Percentiles rank a stretch among this genome's conserved stretches.
These are phyloP conservation scores for Apamea monoglypha DNA, from an alignment of 2,888 invertebrate species.

Conservation along the genomic window DNA sequence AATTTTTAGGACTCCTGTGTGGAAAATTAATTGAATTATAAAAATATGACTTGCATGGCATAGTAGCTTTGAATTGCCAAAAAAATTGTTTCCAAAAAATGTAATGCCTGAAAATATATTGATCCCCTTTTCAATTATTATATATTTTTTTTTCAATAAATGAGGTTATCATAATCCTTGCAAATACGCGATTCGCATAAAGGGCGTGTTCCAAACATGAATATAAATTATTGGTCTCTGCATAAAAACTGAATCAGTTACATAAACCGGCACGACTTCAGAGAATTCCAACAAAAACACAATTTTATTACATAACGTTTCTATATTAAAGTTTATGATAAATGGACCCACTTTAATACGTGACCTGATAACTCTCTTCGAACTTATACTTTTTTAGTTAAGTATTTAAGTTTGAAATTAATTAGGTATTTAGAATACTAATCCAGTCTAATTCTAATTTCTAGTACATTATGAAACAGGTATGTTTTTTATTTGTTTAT, in stretches of 20 bases:
- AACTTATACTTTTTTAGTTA: background rate
- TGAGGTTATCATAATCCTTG: background rate
- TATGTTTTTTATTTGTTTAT: too few relatives aligned
- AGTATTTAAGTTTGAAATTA: background rate
- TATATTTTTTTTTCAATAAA: background rate
- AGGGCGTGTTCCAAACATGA: conserved; percentile 1
- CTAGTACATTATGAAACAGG: background rate
- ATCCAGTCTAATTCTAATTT: conserved; percentile 4
- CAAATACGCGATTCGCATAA: background rate
- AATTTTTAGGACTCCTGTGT: background rate
- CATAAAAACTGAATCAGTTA: conserved; percentile 47
- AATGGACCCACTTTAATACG: conserved; percentile 27
- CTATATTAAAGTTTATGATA: conserved; percentile 39
- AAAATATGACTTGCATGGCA: background rate
- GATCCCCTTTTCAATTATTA: background rate
- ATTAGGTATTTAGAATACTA: conserved; percentile 6
- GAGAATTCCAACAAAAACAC: conserved; percentile 47
- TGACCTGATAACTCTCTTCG: background rate
- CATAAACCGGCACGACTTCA: conserved; percentile 52
- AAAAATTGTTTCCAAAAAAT: background rate
- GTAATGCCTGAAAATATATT: background rate
- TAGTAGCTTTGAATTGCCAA: background rate
- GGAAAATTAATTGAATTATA: background rate
- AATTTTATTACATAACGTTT: conserved; percentile 54
- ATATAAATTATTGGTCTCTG: conserved; percentile 23